Evolutionary conservation across 2,113 vertebrate genomes (phyloP), one percentile per base, ranked within the genome.

Genomic region (Rousettus leschenaultii): DNA sequence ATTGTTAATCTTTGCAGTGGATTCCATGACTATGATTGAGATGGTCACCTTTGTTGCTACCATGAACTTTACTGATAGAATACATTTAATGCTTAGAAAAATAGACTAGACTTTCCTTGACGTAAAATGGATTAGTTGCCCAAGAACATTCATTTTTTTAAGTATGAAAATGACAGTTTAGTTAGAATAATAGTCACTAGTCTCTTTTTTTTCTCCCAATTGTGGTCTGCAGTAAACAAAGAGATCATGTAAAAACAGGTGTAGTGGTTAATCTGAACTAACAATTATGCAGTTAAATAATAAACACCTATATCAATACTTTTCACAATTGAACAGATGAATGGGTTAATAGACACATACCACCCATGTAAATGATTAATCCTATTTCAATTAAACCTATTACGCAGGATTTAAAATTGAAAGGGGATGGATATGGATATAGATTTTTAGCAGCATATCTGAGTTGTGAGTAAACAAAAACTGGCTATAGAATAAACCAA

Each of bases 61-160:
- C 35, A 33, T 30, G 19, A 68, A 95, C 59, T 95, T 96, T 40
- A 86, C 51, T 92, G 74, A 94, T 93, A 86, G 26, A 87, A 61
- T 89, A 89, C 7, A 66, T 86, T 86, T 33, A 68, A 28, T 45
- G 30, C 9, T 74, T 94, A 89, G 68, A 94, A 95, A 95, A 78
- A 24, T 74, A 53, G 35, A 55, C 16, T 79, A 90, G 12, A 38
- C 26, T 53, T 68, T 92, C 3, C 43, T 82, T 94, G 51, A 70
- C 63, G 30, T 45, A 92, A 96, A 4, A 94, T 83, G 18, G 12
- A 79, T 74, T 89, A 59, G 8, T 35, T 89, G 38, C 21, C 9
- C 51, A 38, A 80, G 19, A 6, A 9, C 11, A 40, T 83, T 94
- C 3, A 43, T 68, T 92, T 78, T 77, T 77, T 74, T 94, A 70